Conservation (phyloP, 2,797 vertebrate genomes). For the Thamnophis elegans region DNA sequence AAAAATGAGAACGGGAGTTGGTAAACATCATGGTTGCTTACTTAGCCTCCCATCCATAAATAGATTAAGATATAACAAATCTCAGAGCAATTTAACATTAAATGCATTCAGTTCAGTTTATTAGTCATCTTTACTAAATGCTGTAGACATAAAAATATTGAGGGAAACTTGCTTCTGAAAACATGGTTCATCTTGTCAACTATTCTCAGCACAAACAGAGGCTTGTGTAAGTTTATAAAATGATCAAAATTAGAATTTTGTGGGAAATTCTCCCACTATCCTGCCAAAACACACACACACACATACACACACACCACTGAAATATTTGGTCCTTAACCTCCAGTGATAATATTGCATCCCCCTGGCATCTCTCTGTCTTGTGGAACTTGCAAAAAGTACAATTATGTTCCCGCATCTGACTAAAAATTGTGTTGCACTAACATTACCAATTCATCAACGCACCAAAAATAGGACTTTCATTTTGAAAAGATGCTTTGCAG, state of each 20-base stretch:
- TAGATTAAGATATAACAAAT: conserved; percentile 1
- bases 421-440: not conserved
- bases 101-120: conserved; percentile 19
- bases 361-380: not conserved
- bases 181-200: not conserved
- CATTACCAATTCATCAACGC: not conserved
- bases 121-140: conserved; percentile 44
- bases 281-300: not conserved
- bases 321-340: not conserved
- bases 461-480: not conserved
- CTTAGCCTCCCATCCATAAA: conserved; percentile 1
- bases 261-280: not conserved
- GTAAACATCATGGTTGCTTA: conserved; percentile 36
- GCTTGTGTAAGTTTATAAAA: not conserved
- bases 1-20: conserved; percentile 30
- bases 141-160: conserved; percentile 38
- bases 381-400: not conserved
- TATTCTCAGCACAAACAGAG: not conserved
- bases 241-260: not conserved
- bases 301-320: not conserved
- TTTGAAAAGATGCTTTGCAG: not conserved
- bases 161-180: not conserved
- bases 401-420: not conserved
- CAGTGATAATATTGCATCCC: not conserved
- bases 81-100: conserved; percentile 39